A percentile compares a stretch with the other conserved stretches of the same genome.
phyloP scores from a whole-genome alignment of 2,888 invertebrate genomes.

The Chalcosyrphus nemorum region DNA sequence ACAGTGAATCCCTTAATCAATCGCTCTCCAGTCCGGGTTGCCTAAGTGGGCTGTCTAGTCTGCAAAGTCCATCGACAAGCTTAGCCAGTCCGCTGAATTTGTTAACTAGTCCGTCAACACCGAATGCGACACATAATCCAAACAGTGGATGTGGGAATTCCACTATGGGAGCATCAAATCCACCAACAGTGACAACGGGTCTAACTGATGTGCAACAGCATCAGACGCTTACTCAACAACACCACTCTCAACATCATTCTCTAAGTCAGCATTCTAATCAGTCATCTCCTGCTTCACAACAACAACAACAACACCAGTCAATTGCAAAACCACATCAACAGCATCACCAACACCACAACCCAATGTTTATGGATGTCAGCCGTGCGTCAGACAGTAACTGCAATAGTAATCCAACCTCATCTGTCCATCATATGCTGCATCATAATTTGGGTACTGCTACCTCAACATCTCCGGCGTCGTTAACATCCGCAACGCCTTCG shows the following conservation, averaged over 20 bases:
- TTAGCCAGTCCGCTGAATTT: conserved; percentile 91
- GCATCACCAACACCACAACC: conserved; percentile 55
- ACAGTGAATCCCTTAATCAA: conserved; percentile 86
- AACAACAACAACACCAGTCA: conserved; percentile 58
- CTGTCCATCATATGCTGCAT: conserved; percentile 46
- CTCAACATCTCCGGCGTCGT: conserved; percentile 24
- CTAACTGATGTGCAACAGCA: conserved; percentile 51
- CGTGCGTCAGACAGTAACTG: conserved; percentile 39
- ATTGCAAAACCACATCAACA: conserved; percentile 47
- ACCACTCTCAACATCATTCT: conserved; percentile 61
- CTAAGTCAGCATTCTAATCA: conserved; percentile 66
- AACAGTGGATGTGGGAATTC: conserved; percentile 41
- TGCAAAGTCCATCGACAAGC: conserved; percentile 88
- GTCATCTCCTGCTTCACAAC: conserved; percentile 62
- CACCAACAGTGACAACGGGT: conserved; percentile 56
- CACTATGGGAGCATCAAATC: conserved; percentile 54
- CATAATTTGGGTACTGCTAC: conserved; percentile 22
- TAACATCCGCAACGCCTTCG: conserved; percentile 73
- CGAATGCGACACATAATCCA: conserved; percentile 73
- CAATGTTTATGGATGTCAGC: conserved; percentile 55
- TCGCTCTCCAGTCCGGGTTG: conserved; percentile 85
- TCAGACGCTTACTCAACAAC: conserved; percentile 53
- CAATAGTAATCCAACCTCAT: conserved; percentile 26
- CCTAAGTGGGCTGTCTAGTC: conserved; percentile 86
- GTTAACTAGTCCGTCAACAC: conserved; percentile 85